phyloP scores from a whole-genome alignment of 2,113 vertebrate genomes.

The Python bivittatus region DNA sequence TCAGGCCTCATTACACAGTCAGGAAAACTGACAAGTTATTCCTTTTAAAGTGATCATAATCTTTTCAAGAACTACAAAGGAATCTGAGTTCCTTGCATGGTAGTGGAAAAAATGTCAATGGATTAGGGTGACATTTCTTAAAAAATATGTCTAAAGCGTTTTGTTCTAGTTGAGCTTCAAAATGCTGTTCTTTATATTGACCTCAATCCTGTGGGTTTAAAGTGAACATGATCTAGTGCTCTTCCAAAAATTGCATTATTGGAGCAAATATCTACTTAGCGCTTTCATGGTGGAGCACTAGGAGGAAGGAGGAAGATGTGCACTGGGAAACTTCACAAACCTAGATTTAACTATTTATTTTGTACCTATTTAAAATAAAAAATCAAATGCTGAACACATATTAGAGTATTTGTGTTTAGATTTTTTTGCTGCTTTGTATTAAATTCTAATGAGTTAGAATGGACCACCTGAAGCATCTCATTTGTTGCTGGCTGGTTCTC shows the following conservation, averaged over 20 bases:
- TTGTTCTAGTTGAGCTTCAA: not conserved
- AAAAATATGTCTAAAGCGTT: not conserved
- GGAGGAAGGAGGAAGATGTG: not conserved
- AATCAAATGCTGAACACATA: not conserved
- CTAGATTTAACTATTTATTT: not conserved
- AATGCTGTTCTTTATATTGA: not conserved
- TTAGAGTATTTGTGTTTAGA: not conserved
- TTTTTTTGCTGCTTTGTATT: not conserved
- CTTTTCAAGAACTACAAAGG: not conserved
- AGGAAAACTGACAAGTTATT: slow-evolving; percentile 49
- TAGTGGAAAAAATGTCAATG: slow-evolving; percentile 44
- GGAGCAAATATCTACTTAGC: not conserved
- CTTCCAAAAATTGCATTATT: not conserved
- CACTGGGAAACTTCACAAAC: not conserved
- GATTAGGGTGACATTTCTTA: not conserved
- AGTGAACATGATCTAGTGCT: not conserved
- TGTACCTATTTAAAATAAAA: not conserved
- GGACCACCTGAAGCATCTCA: not conserved
- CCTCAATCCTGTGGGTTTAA: not conserved
- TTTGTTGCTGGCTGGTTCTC: not conserved
- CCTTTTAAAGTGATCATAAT: slow-evolving; percentile 60
- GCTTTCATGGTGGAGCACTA: not conserved
- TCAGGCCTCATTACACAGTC: slow-evolving; percentile 25
- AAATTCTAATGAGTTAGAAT: not conserved
- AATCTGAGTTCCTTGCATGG: slow-evolving; percentile 42